These are phyloP conservation scores for Tragelaphus eurycerus DNA, from an alignment of 2,797 vertebrate genomes.

Conservation along the genomic window DNA sequence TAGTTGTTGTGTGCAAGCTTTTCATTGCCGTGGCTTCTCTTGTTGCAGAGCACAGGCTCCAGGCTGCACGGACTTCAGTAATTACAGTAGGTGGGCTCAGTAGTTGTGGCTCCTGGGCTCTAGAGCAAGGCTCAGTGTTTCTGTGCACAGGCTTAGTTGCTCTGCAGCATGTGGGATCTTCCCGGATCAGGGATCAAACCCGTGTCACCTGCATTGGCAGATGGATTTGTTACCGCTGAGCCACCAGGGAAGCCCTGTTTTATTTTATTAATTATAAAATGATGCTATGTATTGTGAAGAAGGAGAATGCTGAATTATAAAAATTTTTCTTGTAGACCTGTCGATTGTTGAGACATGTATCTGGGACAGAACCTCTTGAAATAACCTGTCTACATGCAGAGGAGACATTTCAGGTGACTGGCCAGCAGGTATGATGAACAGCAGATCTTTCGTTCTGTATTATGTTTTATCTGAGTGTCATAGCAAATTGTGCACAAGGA, in stretches of 20 bases:
- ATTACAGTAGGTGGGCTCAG: background rate
- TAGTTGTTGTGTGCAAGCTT: background rate
- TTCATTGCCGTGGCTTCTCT: background rate
- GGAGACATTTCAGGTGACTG: slow-evolving; percentile 97
- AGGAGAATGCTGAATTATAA: background rate
- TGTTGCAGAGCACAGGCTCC: background rate
- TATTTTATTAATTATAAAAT: background rate
- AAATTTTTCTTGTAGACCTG: slow-evolving; percentile 87
- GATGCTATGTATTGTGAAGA: background rate
- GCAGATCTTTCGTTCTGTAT: background rate
- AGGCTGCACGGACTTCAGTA: background rate
- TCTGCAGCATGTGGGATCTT: background rate
- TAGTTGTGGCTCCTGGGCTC: background rate
- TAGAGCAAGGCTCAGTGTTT: background rate
- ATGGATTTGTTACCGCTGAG: background rate
- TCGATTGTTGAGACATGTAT: slow-evolving; percentile 94
- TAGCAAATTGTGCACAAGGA: background rate
- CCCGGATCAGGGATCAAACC: background rate
- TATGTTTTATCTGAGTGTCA: background rate
- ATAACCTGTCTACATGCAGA: slow-evolving; percentile 97
- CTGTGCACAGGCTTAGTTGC: background rate
- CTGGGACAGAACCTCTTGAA: slow-evolving; percentile 95
- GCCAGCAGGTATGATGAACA: slow-evolving; percentile 91
- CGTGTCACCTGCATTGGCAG: background rate
- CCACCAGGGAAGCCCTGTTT: background rate